phyloP scores from a whole-genome alignment of 1,140 invertebrate genomes.

The Ridgeia piscesae region DNA sequence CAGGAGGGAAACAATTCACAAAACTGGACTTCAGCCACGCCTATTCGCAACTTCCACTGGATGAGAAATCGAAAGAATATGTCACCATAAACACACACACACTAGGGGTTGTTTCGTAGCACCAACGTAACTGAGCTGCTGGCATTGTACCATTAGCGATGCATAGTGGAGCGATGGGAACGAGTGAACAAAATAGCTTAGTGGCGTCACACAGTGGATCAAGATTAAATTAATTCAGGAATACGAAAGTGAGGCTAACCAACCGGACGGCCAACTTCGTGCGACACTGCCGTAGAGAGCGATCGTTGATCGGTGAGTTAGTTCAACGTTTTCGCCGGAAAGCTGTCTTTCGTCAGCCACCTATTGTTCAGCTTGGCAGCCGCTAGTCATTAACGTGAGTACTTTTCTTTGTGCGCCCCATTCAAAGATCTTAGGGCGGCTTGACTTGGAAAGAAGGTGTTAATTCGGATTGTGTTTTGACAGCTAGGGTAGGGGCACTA shows the following conservation, averaged over 20 bases:
- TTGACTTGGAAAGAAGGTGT: neutral
- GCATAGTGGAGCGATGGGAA: too few relatives aligned
- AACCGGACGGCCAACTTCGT: neutral
- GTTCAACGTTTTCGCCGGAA: neutral
- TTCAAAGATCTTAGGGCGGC: neutral
- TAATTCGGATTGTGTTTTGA: neutral
- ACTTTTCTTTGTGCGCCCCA: neutral
- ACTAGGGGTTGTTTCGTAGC: too few relatives aligned
- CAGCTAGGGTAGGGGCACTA: neutral
- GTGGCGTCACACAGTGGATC: neutral
- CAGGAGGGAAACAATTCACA: too few relatives aligned
- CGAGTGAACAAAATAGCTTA: too few relatives aligned
- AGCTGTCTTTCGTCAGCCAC: neutral
- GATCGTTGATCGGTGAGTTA: neutral
- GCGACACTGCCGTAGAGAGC: neutral
- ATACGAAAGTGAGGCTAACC: neutral
- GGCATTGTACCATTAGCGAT: too few relatives aligned
- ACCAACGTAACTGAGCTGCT: too few relatives aligned
- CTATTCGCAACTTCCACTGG: too few relatives aligned
- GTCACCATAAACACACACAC: too few relatives aligned
- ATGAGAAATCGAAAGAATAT: too few relatives aligned
- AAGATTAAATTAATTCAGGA: neutral
- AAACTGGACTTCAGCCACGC: too few relatives aligned
- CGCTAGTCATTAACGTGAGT: neutral
- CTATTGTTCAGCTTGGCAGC: constrained; percentile 3